Base-by-base conservation (phyloP, 1,140 invertebrate genomes). In the Apis dorsata region DNA sequence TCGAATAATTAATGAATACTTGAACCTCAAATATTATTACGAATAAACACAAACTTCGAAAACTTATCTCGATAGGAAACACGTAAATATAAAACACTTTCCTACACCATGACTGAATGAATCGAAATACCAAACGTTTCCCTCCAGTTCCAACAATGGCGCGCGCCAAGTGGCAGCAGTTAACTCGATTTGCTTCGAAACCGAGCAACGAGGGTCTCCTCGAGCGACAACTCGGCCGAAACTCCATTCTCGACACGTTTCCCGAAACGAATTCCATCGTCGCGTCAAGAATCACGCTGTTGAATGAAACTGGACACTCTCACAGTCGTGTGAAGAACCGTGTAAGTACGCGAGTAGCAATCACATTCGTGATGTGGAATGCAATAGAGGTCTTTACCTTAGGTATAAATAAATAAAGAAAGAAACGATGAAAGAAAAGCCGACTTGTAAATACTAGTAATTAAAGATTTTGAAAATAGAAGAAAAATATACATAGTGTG, bases 301-400 rank as follows among this genome's bases (percentile, higher is more conserved):
- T 83, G 89, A 93, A 93, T 91, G 92, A 91, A 93, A 92, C 90
- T 89, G 90, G 87, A 92, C 85, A 91, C 88, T 90, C 86, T 80
- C 53, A 19, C 57, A 59, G 84, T 73, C 69, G 85, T 19, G 85
- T 65, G 55, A 84, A 81, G 70, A 53, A 66, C 28, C 34, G 81
- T 68, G 21, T 63, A 75, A 49, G 13, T 63, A 79, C 81, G 79
- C 71, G 83, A 57, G 21, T 57, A 75, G 78, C 59, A 73, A 69
- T 65, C 76, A 60, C 75, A 68, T 84, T 86, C 60, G 69, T 81
- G 60, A 44, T 44, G 78, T 60, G 83, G 75, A 85, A 88, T 88
- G 90, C 89, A 91, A 91, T 88, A 88, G 89, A 90, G 87, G 77
- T 69, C 57, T 68, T 82, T 89, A 85, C 74, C 84, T 85, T 70